Base-by-base conservation (phyloP, 2,888 invertebrate genomes). In the Pristionchus mayeri region DNA sequence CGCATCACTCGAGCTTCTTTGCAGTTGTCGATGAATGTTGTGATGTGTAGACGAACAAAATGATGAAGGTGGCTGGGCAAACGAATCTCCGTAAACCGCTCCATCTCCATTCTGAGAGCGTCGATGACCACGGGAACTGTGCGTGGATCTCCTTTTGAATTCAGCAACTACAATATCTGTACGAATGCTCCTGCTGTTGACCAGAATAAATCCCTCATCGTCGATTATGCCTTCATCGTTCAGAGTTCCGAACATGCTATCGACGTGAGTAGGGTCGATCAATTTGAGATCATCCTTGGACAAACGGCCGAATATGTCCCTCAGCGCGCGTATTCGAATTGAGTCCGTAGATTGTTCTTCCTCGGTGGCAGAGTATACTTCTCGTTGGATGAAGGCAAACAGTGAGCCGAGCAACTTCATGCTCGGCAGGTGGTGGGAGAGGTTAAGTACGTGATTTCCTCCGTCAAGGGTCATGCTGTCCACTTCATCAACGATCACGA, bases 381-480 rank as follows among this genome's bases (percentile, higher is more conserved):
- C 93, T 30, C 88, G 87, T 92, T 93, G 93, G 85, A 93, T 92
- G 81, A 85, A 89, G n/a, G 93, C 85, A 54, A 92, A 92, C 18
- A 93, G 86, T 2, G 91, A 88, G 86, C 93, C 92, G 18, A 94
- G 89, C 48, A 91, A 90, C 63, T 93, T 93, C 84, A 94, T 85
- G 3, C 92, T 93, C 13, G 93, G 91, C 37, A 93, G 87, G 21
- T 91, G 90, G 54, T 93, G 91, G 0, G 93, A 93, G 50, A 94
- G 88, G 82, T 93, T 93, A 4, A 93, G 89, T 50, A 93, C 92
- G 86, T 93, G 92, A 76, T 91, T 92, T 6, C 93, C 93, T 76
- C 93, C 93, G 87, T 94, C 94, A 4, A 94, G 89, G 54, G 93
- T 85, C 93, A 94, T 93, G 85, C 92, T 93, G 86, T 94, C 94